Evolutionary conservation across 2,888 invertebrate species (phyloP).

Genomic region (Papilio elwesi): DNA sequence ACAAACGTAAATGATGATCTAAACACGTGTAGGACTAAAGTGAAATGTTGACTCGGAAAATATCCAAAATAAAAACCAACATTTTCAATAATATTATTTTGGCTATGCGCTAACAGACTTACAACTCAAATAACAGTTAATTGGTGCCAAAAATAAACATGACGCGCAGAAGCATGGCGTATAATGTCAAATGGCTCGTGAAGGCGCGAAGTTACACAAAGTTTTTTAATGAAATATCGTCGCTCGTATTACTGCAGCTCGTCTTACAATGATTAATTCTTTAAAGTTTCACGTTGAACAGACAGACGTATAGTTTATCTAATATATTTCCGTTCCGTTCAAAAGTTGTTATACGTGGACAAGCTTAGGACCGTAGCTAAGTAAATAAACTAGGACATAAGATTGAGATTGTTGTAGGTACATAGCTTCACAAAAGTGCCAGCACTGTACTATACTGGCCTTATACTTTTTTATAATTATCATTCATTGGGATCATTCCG

Average conservation of each 20-base stretch:
- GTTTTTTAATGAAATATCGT: conserved; percentile 56
- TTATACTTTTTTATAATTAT: no score
- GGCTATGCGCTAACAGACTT: conserved; percentile 18
- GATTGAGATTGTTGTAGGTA: no score
- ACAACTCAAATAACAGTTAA: conserved; percentile 51
- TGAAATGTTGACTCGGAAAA: no score
- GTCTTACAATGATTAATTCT: conserved; percentile 61
- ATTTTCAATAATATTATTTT: not conserved
- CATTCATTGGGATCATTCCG: no score
- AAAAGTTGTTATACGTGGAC: not conserved
- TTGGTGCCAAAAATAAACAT: conserved; percentile 67
- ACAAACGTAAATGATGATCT: not conserved
- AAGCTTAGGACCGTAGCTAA: not conserved
- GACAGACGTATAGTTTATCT: conserved; percentile 6
- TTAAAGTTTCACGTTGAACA: conserved; percentile 37
- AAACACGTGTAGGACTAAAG: conserved; percentile 32
- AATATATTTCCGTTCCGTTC: conserved; percentile 10
- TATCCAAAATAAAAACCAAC: conserved; percentile 17
- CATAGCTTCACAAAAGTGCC: no score
- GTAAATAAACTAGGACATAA: no score
- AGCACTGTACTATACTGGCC: no score
- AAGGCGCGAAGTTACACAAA: conserved; percentile 65
- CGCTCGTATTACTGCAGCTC: conserved; percentile 53
- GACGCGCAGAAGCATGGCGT: conserved; percentile 59
- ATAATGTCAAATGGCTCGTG: conserved; percentile 67